Base-by-base conservation (phyloP, 2,113 vertebrate genomes). In the Brachypteracias leptosomus region DNA sequence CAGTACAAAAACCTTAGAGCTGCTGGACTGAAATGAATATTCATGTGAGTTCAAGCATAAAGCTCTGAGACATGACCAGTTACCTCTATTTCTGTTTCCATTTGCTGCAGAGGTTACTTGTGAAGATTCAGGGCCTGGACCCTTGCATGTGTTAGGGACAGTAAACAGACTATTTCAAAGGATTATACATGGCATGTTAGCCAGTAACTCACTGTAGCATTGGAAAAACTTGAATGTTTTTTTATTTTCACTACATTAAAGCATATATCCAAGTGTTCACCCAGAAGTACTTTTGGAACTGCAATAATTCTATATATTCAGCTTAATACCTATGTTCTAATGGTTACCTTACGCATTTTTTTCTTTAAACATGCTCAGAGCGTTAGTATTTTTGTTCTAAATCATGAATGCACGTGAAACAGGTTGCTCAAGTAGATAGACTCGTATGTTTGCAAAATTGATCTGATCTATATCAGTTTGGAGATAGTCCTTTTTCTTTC, bases 41-140 rank as follows among this genome's bases (percentile, higher is more conserved):
- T 96, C 79, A 85, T 96, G 67, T 92, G 93, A 94, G 91, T 93
- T 97, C 95, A 97, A 89, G 94, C 85, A 59, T 94, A 93, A 97
- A 97, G 47, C 91, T 94, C 81, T 80, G 78, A 91, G 85, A 92
- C 35, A 46, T 88, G 55, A 67, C 90, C 57, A 18, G 65, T 68
- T 92, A 62, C 62, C 63, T 91, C 92, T 93, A 9, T 93, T 95
- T 96, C 85, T 62, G 59, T 94, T 94, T 49, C 49, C 17, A 8
- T 86, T 96, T 96, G 31, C 89, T 97, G 67, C 58, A 93, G 74
- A 88, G 59, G 19, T 86, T 96, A 46, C 72, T 95, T 88, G 18
- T 78, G 91, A 95, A 87, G 92, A 84, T 94, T 74, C 51, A 62
- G 74, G 67, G 55, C 59, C 47, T 93, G 66, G 47, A 82, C 31